Evolutionary conservation across 92 coral and sea anemone genomes (phyloP), one percentile per base, ranked within the genome.

Genomic region (Pocillopora meandrina): DNA sequence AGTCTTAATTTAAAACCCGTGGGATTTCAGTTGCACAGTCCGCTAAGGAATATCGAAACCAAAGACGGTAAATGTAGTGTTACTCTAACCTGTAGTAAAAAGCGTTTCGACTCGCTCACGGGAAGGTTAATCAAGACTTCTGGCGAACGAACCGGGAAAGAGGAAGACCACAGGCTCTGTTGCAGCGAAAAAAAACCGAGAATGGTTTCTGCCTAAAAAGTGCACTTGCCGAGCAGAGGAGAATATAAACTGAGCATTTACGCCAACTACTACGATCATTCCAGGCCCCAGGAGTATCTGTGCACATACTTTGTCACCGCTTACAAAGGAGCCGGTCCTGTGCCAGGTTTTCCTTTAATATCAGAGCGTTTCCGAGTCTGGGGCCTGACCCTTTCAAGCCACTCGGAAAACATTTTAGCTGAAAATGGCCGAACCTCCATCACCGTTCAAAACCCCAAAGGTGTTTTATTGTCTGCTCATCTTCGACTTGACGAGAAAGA

Each of bases 301-400:
- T 94, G 95, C 66, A 75, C 97, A 17, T 93, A 91, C 47, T 91
- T 85, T 58, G 91, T 94, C 74, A 81, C 89, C 12, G 87, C 98
- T 2, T 85, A 65, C 69, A 87, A 75, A n/a, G 95, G 93, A 19
- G 89, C 76, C 60, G 60, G 81, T 11, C 93, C 88, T 4, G 77
- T 79, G 75, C 84, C 92, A 35, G 98, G 98, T 1, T 94, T 94
- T 21, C 98, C 98, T 2, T 72, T 74, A 64, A 49, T 85, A 47
- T 77, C 95, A 56, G 89, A 85, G 66, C 76, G 75, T 56, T 90
- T 94, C 65, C 77, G 76, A 20, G 64, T 81, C 0, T 89, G 90
- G 89, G 87, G 86, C 34, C 63, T 92, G 8, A 78, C 84, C 23
- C 91, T 92, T 17, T 81, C 82, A 18, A 92, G 93, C 72, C 76